Conservation (phyloP, 2,888 invertebrate genomes). For the Dermolepida albohirtum region DNA sequence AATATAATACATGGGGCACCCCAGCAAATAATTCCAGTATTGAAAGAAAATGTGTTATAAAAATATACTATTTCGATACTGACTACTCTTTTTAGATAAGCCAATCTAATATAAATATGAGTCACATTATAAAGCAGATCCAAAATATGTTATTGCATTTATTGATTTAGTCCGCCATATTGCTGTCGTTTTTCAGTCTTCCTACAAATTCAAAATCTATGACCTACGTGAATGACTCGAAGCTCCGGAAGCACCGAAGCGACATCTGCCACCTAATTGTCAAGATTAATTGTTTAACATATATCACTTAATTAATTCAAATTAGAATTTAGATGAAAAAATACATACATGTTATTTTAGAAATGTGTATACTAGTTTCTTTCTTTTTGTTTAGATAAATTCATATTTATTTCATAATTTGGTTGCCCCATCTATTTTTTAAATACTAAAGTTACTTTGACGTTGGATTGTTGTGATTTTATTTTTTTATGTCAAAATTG, state of each 20-base stretch:
- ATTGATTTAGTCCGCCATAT: conserved; percentile 52
- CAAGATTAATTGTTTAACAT: background rate
- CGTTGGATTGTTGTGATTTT: conserved; percentile 18
- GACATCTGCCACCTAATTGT: conserved; percentile 20
- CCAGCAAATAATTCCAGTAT: no score
- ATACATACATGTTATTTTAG: no score
- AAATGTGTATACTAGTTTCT: no score
- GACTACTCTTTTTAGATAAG: no score
- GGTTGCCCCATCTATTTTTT: conserved; percentile 11
- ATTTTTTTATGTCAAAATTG: background rate
- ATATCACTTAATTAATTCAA: no score
- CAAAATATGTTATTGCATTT: conserved; percentile 55
- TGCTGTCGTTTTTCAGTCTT: conserved; percentile 42
- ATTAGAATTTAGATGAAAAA: no score
- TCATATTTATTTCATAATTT: no score
- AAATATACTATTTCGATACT: no score
- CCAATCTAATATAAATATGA: no score
- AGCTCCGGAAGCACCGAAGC: conserved; percentile 4
- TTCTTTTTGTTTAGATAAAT: no score
- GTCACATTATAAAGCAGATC: conserved; percentile 52
- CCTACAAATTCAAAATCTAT: conserved; percentile 28
- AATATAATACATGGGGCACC: no score
- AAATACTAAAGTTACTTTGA: conserved; percentile 4
- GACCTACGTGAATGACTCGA: conserved; percentile 5
- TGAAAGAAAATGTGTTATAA: no score